Evolutionary conservation across 2,797 vertebrate genomes (phyloP).

Genomic region (Spea hammondii): DNA sequence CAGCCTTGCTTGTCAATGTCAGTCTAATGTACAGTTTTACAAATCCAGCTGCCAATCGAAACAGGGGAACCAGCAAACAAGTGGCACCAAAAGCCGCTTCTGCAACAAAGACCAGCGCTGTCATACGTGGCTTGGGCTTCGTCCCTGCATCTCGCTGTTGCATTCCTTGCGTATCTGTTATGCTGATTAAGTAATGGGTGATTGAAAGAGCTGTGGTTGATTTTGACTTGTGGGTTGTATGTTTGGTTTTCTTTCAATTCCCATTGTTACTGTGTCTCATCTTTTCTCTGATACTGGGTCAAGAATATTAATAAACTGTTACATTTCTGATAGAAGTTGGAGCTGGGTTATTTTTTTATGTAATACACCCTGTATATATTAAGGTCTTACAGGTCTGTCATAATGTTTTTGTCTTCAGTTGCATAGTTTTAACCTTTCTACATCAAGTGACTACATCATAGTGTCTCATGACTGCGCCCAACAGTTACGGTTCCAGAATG

Average conservation of each 20-base stretch:
- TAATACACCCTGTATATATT: no score
- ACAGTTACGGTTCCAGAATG: no score
- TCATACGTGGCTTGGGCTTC: neutral
- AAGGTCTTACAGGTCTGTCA: no score
- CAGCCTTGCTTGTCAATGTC: neutral
- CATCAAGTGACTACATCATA: no score
- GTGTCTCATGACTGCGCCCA: no score
- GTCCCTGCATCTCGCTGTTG: neutral
- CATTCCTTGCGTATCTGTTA: slow-evolving; percentile 22
- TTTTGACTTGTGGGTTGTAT: slow-evolving; percentile 28
- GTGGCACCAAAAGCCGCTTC: neutral
- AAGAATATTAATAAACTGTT: slow-evolving; percentile 48
- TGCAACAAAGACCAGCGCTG: neutral
- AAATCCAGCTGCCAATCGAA: neutral
- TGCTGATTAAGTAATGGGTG: slow-evolving; percentile 25
- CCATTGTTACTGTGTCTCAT: slow-evolving; percentile 44
- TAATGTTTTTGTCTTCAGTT: no score
- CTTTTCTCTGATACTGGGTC: slow-evolving; percentile 42
- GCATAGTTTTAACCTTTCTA: no score
- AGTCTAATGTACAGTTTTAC: no score
- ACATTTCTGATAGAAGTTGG: slow-evolving; percentile 30
- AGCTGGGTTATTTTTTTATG: neutral
- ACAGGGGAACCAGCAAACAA: neutral
- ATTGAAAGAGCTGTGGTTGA: slow-evolving; percentile 31
- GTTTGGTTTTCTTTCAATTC: slow-evolving; percentile 29